phyloP scores from a whole-genome alignment of 2,113 vertebrate species.

The Chlamydotis undulata region DNA sequence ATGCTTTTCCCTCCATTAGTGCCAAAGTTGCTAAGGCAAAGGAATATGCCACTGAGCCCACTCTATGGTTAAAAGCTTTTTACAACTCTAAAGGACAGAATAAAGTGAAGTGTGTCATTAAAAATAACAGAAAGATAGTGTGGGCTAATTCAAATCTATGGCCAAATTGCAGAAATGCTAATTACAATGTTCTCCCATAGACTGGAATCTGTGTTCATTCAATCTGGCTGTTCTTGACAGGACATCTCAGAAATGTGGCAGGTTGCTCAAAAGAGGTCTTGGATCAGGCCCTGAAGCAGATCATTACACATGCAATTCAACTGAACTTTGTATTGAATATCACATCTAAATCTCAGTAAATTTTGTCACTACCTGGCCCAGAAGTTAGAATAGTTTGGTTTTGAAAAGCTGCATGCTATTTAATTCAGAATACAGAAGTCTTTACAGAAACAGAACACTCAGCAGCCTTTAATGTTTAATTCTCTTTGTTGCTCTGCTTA shows the following conservation, averaged over 20 bases:
- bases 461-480: slow-evolving; percentile 1
- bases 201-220: neutral
- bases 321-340: neutral
- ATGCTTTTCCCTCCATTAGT: neutral
- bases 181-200: neutral
- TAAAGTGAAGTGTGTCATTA: neutral
- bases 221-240: neutral
- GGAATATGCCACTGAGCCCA: neutral
- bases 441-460: slow-evolving; percentile 9
- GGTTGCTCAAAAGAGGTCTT: neutral
- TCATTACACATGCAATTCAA: neutral
- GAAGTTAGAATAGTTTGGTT: neutral
- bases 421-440: neutral
- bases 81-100: neutral
- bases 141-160: neutral
- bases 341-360: neutral
- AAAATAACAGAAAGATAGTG: neutral
- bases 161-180: slow-evolving; percentile 5
- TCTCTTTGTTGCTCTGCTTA: neutral
- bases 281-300: neutral
- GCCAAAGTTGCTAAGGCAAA: neutral
- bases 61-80: neutral
- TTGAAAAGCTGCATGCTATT: neutral
- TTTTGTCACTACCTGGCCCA: neutral
- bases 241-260: neutral